Percentiles rank a stretch among this genome's conserved stretches.
Conservation (phyloP, 2,888 invertebrate species). For the Caradrina clavipalpis region DNA sequence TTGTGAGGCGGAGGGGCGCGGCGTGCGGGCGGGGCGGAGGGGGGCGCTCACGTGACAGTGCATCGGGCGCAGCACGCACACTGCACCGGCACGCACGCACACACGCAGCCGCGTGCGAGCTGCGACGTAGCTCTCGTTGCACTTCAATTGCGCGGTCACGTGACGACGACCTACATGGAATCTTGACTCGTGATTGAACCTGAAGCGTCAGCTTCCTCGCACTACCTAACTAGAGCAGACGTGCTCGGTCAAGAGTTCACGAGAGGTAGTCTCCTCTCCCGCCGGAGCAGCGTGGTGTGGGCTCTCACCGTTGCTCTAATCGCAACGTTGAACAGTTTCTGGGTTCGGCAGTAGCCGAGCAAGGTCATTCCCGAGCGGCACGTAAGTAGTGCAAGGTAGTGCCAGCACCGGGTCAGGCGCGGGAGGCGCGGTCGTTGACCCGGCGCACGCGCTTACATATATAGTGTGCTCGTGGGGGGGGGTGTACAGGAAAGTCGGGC, state of each 20-base stretch:
- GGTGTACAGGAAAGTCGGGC: conserved; percentile 53
- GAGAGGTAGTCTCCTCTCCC: background rate
- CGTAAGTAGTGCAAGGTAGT: conserved; percentile 34
- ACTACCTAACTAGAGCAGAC: conserved; percentile 2
- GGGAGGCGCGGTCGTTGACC: conserved; percentile 50
- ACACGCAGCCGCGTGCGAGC: background rate
- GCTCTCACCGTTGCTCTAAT: background rate
- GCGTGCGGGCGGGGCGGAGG: background rate
- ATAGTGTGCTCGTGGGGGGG: conserved; percentile 26
- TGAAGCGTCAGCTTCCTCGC: conserved; percentile 5
- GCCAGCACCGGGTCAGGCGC: conserved; percentile 26
- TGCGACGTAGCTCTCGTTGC: conserved; percentile 4
- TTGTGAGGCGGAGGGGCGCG: background rate
- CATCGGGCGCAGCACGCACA: conserved; percentile 38
- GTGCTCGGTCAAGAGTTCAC: background rate
- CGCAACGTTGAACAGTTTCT: background rate
- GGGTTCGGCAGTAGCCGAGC: conserved; percentile 1
- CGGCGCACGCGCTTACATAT: conserved; percentile 34
- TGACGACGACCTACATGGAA: conserved; percentile 11
- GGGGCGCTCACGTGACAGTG: conserved; percentile 53
- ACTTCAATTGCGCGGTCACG: conserved; percentile 24
- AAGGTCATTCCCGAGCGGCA: conserved; percentile 49
- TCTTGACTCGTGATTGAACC: background rate
- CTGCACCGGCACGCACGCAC: conserved; percentile 19
- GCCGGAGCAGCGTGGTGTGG: too few species aligned